These are phyloP conservation scores for Cheilosia urbana DNA, from an alignment of 2,888 invertebrate species.

Conservation along the genomic window DNA sequence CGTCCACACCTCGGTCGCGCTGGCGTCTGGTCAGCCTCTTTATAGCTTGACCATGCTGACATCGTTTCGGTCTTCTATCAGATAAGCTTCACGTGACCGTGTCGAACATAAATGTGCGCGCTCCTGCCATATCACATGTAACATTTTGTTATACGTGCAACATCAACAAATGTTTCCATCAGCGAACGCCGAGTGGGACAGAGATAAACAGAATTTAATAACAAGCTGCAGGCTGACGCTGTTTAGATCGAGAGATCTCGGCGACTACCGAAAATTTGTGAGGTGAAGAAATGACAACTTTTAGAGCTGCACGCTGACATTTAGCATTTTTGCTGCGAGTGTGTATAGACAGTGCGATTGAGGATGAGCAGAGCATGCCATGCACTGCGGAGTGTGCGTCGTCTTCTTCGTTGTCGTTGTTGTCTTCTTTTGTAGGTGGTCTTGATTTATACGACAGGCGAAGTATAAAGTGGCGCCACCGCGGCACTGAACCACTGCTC, in stretches of 20 bases:
- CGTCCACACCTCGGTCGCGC: constrained; percentile 62
- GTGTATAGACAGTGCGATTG: background rate
- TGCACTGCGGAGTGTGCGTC: constrained; percentile 2
- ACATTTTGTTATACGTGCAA: constrained; percentile 74
- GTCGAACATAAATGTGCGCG: constrained; percentile 67
- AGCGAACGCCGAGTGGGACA: background rate
- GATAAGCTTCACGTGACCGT: constrained; percentile 73
- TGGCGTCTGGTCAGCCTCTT: constrained; percentile 18
- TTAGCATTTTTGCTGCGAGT: constrained; percentile 52
- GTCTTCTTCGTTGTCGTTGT: constrained; percentile 2
- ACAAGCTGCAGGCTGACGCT: constrained; percentile 25
- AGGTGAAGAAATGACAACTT: constrained; percentile 76
- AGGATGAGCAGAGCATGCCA: background rate
- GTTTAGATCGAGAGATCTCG: constrained; percentile 10
- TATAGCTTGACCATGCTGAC: constrained; percentile 29
- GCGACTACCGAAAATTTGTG: constrained; percentile 73
- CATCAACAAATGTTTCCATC: constrained; percentile 73
- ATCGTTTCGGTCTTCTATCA: constrained; percentile 50
- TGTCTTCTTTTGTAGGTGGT: constrained; percentile 69
- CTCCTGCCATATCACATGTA: constrained; percentile 69
- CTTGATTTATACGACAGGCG: constrained; percentile 75
- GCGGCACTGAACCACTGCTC: constrained; percentile 71
- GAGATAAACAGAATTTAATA: constrained; percentile 61
- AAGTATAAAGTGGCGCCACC: constrained; percentile 76
- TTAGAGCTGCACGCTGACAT: constrained; percentile 72